Percentiles rank a stretch among this genome's conserved stretches.
Evolutionary conservation across 2,113 vertebrate species (phyloP).

Genomic region (Campylomormyrus tamandua): DNA sequence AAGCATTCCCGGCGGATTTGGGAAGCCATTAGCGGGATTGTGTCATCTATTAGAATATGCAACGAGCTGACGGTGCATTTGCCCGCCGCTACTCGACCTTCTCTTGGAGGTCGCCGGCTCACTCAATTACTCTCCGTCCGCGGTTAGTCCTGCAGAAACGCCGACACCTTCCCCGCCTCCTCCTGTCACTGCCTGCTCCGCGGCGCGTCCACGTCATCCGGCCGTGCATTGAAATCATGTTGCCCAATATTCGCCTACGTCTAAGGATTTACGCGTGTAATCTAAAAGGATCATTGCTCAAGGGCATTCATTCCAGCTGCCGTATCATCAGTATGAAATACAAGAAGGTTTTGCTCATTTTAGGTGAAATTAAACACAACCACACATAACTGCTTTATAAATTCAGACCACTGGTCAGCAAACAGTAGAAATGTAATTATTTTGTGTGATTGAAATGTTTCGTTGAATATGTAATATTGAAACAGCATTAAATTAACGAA

Average conservation of each 20-base stretch:
- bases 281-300: not conserved
- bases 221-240: not conserved
- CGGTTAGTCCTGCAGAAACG: conserved; percentile 54
- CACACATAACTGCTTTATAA: not conserved
- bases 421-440: not conserved
- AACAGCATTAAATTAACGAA: not conserved
- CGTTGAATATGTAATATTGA: not conserved
- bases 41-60: conserved; percentile 66
- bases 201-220: conserved; percentile 4
- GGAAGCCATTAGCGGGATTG: conserved; percentile 51
- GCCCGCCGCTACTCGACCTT: conserved; percentile 72
- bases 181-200: conserved; percentile 51
- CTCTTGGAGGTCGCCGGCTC: conserved; percentile 62
- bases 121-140: conserved; percentile 68
- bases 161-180: conserved; percentile 63
- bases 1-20: conserved; percentile 37
- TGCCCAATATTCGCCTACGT: not conserved
- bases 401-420: not conserved
- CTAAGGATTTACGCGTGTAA: not conserved
- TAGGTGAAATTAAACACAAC: not conserved
- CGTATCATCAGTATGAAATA: not conserved
- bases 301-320: not conserved
- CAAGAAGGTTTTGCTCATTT: not conserved
- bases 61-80: conserved; percentile 69
- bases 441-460: not conserved